Evolutionary conservation across 1,140 invertebrate genomes (phyloP).

Genomic region (Radopholus similis): DNA sequence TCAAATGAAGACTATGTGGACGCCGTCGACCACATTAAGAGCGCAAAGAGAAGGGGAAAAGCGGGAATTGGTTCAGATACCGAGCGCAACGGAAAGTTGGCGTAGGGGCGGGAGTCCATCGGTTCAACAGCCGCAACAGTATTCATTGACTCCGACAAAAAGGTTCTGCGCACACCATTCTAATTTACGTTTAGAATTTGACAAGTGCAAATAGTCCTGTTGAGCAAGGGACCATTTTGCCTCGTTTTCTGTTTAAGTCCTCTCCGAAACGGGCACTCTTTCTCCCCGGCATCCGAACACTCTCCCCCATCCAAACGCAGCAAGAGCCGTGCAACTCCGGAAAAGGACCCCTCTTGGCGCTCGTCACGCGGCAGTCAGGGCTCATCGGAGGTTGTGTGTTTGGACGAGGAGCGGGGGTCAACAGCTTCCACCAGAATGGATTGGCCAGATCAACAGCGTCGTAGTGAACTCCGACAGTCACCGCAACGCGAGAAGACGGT

Average conservation of each 20-base stretch:
- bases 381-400: not conserved
- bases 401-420: not conserved
- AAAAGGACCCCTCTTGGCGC: no score
- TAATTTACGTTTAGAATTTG: no score
- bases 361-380: no score
- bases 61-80: no score
- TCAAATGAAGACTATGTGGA: slow-evolving; percentile 30
- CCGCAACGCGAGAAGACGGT: not conserved
- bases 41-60: no score
- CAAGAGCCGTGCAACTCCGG: no score
- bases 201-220: not conserved
- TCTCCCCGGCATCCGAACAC: not conserved
- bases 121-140: no score
- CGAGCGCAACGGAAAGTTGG: no score
- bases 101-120: no score
- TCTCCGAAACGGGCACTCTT: not conserved
- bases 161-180: no score
- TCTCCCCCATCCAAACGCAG: slow-evolving; percentile 3
- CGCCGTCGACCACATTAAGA: slow-evolving; percentile 20
- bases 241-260: not conserved
- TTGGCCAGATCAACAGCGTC: not conserved
- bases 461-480: not conserved
- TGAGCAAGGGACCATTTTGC: not conserved
- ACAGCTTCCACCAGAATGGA: not conserved
- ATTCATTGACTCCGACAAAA: no score